A percentile compares a stretch with the other conserved stretches of the same genome.
Evolutionary conservation across 2,113 vertebrate genomes (phyloP).

Genomic region (Aythya baeri): DNA sequence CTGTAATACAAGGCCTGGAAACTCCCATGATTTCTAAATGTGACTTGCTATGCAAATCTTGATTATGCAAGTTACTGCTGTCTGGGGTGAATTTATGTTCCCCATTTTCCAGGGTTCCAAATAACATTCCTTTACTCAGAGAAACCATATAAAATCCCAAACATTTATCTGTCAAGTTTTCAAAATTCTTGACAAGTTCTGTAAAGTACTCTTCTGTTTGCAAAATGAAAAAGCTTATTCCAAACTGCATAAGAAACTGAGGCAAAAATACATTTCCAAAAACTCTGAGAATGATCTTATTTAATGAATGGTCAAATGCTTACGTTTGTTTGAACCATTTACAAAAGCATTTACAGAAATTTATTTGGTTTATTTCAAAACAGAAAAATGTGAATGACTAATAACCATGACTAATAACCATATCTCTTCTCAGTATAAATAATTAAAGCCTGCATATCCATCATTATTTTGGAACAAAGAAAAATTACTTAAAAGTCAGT

Average conservation of each 20-base stretch:
- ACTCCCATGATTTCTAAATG: conserved; percentile 43
- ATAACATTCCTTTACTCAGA: background rate
- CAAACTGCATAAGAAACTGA: background rate
- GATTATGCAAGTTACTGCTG: conserved; percentile 52
- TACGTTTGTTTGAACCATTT: background rate
- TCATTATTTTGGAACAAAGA: background rate
- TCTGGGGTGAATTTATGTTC: conserved; percentile 37
- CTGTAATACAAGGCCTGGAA: conserved; percentile 26
- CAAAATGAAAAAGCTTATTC: background rate
- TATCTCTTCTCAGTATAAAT: background rate
- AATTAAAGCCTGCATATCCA: background rate
- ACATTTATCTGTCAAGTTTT: background rate
- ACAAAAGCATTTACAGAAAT: background rate
- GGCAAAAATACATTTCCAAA: background rate
- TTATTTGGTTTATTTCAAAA: background rate
- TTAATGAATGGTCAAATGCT: background rate
- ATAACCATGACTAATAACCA: background rate
- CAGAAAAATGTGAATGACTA: background rate
- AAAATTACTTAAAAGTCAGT: background rate
- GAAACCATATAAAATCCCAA: background rate
- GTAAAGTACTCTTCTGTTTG: background rate
- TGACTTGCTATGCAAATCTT: conserved; percentile 60
- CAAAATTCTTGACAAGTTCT: background rate
- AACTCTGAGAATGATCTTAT: background rate
- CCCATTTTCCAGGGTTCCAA: conserved; percentile 20